Percentiles rank a stretch among this genome's conserved stretches.
phyloP scores from a whole-genome alignment of 2,113 vertebrate genomes.

The Collichthys lucidus region DNA sequence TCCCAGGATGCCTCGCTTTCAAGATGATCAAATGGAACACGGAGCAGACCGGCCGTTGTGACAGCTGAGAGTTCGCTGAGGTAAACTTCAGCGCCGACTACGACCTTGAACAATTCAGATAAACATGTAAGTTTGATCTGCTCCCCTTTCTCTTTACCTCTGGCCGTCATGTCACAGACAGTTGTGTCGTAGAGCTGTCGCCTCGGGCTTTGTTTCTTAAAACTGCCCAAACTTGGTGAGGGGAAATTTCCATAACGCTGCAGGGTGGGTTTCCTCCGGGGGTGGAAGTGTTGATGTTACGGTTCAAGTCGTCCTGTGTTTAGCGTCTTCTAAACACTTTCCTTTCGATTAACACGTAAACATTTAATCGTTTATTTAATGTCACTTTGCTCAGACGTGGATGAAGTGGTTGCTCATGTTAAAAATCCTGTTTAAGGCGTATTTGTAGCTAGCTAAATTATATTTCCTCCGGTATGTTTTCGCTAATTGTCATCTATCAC shows the following conservation, averaged over 20 bases:
- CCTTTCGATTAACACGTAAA: neutral
- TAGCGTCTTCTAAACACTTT: neutral
- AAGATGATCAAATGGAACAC: conserved; percentile 62
- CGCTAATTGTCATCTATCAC: neutral
- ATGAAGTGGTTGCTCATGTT: neutral
- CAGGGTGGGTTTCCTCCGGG: conserved; percentile 44
- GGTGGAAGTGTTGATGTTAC: conserved; percentile 24
- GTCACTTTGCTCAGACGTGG: neutral
- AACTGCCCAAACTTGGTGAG: conserved; percentile 31
- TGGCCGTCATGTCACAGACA: neutral
- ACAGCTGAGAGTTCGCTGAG: conserved; percentile 75
- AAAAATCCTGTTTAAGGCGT: neutral
- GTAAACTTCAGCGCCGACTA: conserved; percentile 31
- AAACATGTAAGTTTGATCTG: conserved; percentile 54
- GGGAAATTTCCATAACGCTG: conserved; percentile 36
- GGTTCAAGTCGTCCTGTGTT: neutral
- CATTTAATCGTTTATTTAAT: neutral
- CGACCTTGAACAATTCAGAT: conserved; percentile 34
- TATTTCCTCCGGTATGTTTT: neutral
- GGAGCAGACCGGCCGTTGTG: conserved; percentile 40
- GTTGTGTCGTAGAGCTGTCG: neutral
- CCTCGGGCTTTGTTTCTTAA: neutral
- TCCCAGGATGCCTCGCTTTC: conserved; percentile 67
- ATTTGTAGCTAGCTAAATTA: neutral
- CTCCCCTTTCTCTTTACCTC: neutral